These are phyloP conservation scores for Germaria angustata DNA, from an alignment of 2,888 invertebrate genomes.

Conservation along the genomic window DNA sequence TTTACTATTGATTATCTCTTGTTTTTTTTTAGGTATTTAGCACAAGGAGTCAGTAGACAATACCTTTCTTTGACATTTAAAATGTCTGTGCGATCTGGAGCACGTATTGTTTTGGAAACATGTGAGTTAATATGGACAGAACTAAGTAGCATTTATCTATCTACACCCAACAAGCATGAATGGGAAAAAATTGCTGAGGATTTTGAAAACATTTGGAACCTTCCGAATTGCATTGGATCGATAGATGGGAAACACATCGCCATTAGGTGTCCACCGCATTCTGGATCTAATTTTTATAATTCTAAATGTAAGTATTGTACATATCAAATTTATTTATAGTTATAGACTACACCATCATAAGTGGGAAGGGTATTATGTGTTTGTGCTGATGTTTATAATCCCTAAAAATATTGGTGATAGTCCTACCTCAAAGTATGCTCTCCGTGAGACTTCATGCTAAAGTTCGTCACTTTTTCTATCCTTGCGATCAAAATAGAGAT, in stretches of 20 bases:
- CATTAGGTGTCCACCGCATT: slow-evolving; percentile 51
- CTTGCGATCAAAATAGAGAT: too few species aligned
- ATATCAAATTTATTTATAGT: too few species aligned
- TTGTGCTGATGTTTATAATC: too few species aligned
- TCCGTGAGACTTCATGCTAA: too few species aligned
- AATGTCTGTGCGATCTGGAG: background rate
- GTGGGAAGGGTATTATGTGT: too few species aligned
- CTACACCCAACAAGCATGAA: slow-evolving; percentile 31
- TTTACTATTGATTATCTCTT: background rate
- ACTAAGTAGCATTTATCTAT: slow-evolving; percentile 28
- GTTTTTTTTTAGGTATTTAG: background rate
- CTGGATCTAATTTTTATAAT: slow-evolving; percentile 48
- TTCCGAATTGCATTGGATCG: slow-evolving; percentile 53
- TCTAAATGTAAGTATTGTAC: slow-evolving; percentile 46
- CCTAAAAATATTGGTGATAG: too few species aligned
- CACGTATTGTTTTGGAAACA: slow-evolving; percentile 27
- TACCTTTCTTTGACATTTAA: too few species aligned
- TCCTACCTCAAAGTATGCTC: too few species aligned
- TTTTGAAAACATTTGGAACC: slow-evolving; percentile 52
- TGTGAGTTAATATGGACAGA: slow-evolving; percentile 27
- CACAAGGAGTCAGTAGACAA: slow-evolving; percentile 10
- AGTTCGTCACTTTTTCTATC: too few species aligned
- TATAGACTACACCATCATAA: too few species aligned
- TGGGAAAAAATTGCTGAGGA: slow-evolving; percentile 45
- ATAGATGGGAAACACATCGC: slow-evolving; percentile 56